phyloP scores from a whole-genome alignment of 2,797 vertebrate species.

The Acanthurus leucopareius region DNA sequence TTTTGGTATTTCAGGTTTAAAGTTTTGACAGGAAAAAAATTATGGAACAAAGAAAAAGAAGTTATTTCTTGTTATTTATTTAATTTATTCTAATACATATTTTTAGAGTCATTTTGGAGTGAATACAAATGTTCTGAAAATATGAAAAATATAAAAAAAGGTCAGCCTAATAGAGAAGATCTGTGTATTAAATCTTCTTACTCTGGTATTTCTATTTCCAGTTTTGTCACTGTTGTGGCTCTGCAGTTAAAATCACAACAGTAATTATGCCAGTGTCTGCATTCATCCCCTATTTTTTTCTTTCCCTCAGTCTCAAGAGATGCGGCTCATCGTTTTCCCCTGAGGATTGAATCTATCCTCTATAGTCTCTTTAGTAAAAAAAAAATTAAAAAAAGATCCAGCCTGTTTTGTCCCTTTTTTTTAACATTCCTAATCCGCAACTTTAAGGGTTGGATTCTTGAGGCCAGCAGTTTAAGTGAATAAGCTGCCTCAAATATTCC shows the following conservation, averaged over 20 bases:
- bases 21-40: too few relatives aligned
- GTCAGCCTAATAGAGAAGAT: too few relatives aligned
- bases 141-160: too few relatives aligned
- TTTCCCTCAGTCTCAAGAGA: constrained; percentile 36
- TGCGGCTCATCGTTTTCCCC: constrained; percentile 40
- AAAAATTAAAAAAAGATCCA: too few relatives aligned
- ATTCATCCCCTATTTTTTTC: constrained; percentile 32
- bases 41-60: too few relatives aligned
- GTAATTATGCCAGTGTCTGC: constrained; percentile 43
- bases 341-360: constrained; percentile 50
- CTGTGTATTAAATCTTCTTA: too few relatives aligned
- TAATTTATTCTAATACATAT: too few relatives aligned
- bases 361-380: constrained; percentile 26
- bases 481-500: constrained; percentile 64
- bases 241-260: constrained; percentile 25
- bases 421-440: constrained; percentile 41
- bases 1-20: too few relatives aligned
- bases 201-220: background rate
- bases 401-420: too few relatives aligned
- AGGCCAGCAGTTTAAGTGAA: constrained; percentile 53
- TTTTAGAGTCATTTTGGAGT: too few relatives aligned
- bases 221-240: constrained; percentile 7
- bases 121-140: too few relatives aligned
- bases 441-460: constrained; percentile 25
- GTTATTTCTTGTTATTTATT: too few relatives aligned